Percentiles rank a stretch among this genome's conserved stretches.
Conservation (phyloP, 92 coral and sea anemone genomes). For the Isaurus tuberculatus region DNA sequence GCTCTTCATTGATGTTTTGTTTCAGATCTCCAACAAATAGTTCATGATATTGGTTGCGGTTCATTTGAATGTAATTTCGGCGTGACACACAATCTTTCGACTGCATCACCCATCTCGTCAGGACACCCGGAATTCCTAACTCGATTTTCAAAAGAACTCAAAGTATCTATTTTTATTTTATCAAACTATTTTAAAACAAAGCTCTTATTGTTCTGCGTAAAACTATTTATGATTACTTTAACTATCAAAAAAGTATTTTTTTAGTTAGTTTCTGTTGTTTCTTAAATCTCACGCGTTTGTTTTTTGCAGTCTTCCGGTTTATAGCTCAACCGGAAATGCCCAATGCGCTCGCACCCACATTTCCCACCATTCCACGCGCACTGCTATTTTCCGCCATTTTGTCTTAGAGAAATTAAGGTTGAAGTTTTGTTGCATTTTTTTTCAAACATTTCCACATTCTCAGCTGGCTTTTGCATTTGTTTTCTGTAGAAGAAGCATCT, state of each 20-base stretch:
- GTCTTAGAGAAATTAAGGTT: slow-evolving; percentile 19
- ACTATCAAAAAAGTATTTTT: not conserved
- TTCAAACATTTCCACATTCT: slow-evolving; percentile 36
- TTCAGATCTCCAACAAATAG: not conserved
- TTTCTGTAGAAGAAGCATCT: not conserved
- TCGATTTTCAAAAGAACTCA: not conserved
- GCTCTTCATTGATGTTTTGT: not conserved
- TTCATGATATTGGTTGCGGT: not conserved
- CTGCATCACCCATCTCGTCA: not conserved
- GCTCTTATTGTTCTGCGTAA: not conserved
- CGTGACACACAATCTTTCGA: not conserved
- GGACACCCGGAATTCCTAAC: not conserved
- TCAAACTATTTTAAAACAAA: not conserved
- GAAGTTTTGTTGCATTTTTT: slow-evolving; percentile 43
- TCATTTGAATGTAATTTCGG: not conserved
- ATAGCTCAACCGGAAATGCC: slow-evolving; percentile 76
- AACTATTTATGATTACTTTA: not conserved
- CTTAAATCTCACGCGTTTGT: not conserved
- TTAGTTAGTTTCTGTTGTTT: not conserved
- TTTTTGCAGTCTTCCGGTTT: slow-evolving; percentile 66
- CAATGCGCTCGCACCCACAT: slow-evolving; percentile 79
- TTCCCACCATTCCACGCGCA: slow-evolving; percentile 69
- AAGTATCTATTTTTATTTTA: not conserved
- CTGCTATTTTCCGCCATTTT: slow-evolving; percentile 80
- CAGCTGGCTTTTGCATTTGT: slow-evolving; percentile 39